Conservation (phyloP, 2,888 invertebrate genomes). For the Zaprionus lineosus region DNA sequence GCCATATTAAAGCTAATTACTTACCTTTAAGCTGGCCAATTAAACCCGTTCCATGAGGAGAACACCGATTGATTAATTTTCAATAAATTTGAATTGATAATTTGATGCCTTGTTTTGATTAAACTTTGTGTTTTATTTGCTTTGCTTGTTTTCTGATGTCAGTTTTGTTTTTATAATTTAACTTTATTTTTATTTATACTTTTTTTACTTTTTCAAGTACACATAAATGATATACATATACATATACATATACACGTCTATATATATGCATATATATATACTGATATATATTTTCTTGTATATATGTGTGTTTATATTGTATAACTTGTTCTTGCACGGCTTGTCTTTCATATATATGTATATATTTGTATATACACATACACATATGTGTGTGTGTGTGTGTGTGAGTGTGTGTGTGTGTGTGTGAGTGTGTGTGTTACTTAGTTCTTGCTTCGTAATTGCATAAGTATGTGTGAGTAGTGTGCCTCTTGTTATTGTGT, state of each 20-base stretch:
- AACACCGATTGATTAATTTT: no score
- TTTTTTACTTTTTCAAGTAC: conserved; percentile 67
- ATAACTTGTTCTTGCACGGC: conserved; percentile 33
- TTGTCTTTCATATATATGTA: conserved; percentile 55
- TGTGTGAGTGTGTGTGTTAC: no score
- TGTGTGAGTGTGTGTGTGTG: no score
- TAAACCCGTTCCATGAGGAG: conserved; percentile 72
- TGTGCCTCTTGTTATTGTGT: background rate
- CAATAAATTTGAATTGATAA: conserved; percentile 71
- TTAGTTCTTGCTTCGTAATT: conserved; percentile 29
- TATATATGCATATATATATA: conserved; percentile 30
- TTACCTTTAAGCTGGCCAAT: no score
- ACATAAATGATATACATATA: conserved; percentile 61
- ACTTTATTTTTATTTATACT: conserved; percentile 25
- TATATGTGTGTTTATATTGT: conserved; percentile 18
- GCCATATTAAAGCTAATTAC: no score
- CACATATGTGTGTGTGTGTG: no score
- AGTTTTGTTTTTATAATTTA: conserved; percentile 8
- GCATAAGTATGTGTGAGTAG: conserved; percentile 10
- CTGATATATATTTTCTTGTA: conserved; percentile 20
- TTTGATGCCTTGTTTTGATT: conserved; percentile 73
- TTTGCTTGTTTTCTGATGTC: conserved; percentile 26
- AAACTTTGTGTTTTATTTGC: conserved; percentile 54
- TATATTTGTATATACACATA: conserved; percentile 4
- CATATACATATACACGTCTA: conserved; percentile 27